Percentiles rank a stretch among this genome's conserved stretches.
phyloP scores from a whole-genome alignment of 2,113 vertebrate genomes.

The Sardina pilchardus region DNA sequence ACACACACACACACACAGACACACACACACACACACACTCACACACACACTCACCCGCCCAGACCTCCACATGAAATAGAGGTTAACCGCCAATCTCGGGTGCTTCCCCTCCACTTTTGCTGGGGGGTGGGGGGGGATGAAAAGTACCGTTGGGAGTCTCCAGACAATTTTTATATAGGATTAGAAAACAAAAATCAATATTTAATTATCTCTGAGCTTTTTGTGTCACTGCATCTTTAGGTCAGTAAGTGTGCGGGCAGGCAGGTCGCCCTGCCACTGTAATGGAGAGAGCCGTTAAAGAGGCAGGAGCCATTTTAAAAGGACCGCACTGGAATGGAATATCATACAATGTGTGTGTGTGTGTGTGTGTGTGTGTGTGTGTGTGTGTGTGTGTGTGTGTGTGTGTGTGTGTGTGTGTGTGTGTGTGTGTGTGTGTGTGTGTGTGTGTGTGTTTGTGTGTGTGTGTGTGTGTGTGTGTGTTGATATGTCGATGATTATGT shows the following conservation, averaged over 20 bases:
- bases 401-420: conserved; percentile 34
- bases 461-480: not conserved
- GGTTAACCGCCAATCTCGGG: conserved; percentile 83
- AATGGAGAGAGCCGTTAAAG: conserved; percentile 87
- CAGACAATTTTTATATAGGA: conserved; percentile 99
- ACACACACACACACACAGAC: not conserved
- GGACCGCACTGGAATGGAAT: conserved; percentile 70
- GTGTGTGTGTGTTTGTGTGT: not conserved
- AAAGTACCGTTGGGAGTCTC: conserved; percentile 48
- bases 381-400: not conserved
- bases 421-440: not conserved
- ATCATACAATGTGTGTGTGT: not conserved
- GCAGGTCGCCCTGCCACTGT: conserved; percentile 70
- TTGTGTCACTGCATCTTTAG: conserved; percentile 99
- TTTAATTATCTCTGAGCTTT: conserved; percentile 99
- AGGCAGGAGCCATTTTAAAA: conserved; percentile 68
- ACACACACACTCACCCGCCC: conserved; percentile 34
- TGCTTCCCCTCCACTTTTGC: conserved; percentile 67
- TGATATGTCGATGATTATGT: not conserved
- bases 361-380: not conserved
- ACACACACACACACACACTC: conserved; percentile 23
- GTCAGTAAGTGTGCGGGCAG: conserved; percentile 81
- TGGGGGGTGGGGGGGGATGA: conserved; percentile 23
- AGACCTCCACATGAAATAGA: conserved; percentile 76
- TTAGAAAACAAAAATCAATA: conserved; percentile 99